Conservation (phyloP, 2,113 vertebrate species). For the Theristicus caerulescens region DNA sequence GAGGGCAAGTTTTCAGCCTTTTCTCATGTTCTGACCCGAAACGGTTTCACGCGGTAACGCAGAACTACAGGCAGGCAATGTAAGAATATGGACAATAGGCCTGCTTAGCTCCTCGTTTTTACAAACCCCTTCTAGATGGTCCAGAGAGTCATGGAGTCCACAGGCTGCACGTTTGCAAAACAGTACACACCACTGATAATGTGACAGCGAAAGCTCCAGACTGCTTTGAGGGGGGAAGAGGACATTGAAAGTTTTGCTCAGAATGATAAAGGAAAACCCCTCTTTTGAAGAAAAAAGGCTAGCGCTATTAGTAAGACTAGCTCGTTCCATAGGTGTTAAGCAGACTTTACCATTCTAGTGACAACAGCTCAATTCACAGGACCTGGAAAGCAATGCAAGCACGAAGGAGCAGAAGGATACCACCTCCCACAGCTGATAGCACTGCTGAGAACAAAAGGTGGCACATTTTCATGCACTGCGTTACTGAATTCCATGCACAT, state of each 20-base stretch:
- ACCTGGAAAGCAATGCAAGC: neutral
- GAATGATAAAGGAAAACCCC: neutral
- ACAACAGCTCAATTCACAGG: neutral
- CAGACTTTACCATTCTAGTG: too few relatives aligned
- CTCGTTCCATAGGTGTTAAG: fast-evolving
- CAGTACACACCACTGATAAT: neutral
- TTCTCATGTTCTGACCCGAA: neutral
- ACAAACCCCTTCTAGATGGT: too few relatives aligned
- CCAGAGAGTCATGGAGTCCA: neutral
- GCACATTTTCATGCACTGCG: neutral
- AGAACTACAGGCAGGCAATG: neutral
- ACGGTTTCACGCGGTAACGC: neutral
- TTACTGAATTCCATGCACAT: too few relatives aligned
- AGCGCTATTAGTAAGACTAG: neutral
- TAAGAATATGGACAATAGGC: neutral
- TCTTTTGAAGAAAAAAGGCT: neutral
- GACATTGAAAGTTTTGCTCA: neutral
- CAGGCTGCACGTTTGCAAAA: neutral
- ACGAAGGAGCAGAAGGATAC: neutral
- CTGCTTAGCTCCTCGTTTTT: neutral
- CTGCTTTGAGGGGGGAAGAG: neutral
- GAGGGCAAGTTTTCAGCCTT: neutral
- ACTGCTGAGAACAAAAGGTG: neutral
- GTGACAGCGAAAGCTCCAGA: neutral
- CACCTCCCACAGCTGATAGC: neutral